These are phyloP conservation scores for Macrosiphum euphorbiae DNA, from an alignment of 2,888 invertebrate genomes.

Conservation along the genomic window DNA sequence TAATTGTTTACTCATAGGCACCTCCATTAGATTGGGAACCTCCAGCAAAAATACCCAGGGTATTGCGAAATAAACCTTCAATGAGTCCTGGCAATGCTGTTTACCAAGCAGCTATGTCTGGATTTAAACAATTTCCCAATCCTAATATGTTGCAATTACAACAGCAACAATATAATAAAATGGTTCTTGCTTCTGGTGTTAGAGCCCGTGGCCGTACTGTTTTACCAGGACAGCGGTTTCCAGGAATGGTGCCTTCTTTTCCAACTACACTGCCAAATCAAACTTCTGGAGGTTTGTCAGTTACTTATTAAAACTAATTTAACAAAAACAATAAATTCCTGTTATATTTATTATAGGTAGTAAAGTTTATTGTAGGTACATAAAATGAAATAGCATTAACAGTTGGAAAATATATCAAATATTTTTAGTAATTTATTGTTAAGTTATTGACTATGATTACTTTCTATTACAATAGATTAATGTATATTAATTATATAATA, in stretches of 20 bases:
- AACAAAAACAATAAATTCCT: background rate
- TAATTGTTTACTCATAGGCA: slow-evolving; percentile 70
- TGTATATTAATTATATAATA: background rate
- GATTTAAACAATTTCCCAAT: slow-evolving; percentile 67
- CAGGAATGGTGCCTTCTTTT: slow-evolving; percentile 60
- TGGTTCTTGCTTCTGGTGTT: slow-evolving; percentile 59
- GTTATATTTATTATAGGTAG: background rate
- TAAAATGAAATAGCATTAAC: background rate
- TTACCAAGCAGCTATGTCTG: slow-evolving; percentile 71
- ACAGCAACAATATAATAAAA: slow-evolving; percentile 62
- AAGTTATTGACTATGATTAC: background rate
- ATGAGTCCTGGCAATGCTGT: slow-evolving; percentile 67
- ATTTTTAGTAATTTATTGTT: background rate
- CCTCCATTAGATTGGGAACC: slow-evolving; percentile 94
- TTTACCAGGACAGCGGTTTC: slow-evolving; percentile 57
- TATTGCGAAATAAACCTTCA: slow-evolving; percentile 71
- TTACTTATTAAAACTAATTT: background rate
- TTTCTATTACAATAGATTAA: background rate
- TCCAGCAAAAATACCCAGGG: slow-evolving; percentile 91
- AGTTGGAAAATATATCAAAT: background rate
- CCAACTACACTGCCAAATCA: slow-evolving; percentile 54
- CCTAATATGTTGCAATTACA: slow-evolving; percentile 58
- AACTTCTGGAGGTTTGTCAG: slow-evolving; percentile 24
- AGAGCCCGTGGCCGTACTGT: slow-evolving; percentile 53
- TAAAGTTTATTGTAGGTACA: too few relatives aligned